phyloP scores from a whole-genome alignment of 1,140 invertebrate genomes.

The Bombus vancouverensis region DNA sequence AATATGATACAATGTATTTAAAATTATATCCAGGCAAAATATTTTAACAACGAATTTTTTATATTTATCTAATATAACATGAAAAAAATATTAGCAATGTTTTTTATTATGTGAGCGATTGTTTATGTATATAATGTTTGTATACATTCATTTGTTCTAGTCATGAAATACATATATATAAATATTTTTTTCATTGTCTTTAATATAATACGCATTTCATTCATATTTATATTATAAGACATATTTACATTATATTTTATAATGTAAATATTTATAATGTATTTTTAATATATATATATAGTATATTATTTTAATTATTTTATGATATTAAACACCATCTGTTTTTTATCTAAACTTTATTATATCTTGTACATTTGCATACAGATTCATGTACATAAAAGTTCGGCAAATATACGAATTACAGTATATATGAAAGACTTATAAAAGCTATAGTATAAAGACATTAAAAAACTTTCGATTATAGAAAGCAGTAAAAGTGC shows the following conservation, averaged over 20 bases:
- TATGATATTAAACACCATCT: not conserved
- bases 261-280: not conserved
- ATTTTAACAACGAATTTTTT: slow-evolving; percentile 35
- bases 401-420: slow-evolving; percentile 54
- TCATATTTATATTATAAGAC: not conserved
- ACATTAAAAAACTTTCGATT: slow-evolving; percentile 50
- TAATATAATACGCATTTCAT: not conserved
- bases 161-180: slow-evolving; percentile 1
- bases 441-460: slow-evolving; percentile 52
- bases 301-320: not conserved
- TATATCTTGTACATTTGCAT: slow-evolving; percentile 54
- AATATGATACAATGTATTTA: not conserved
- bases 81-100: not conserved
- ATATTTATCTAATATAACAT: not conserved
- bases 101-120: not conserved
- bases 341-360: slow-evolving; percentile 42
- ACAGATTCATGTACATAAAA: slow-evolving; percentile 54
- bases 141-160: slow-evolving; percentile 19
- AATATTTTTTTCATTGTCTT: not conserved
- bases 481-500: slow-evolving; percentile 38
- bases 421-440: slow-evolving; percentile 32
- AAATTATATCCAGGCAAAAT: not conserved
- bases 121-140: not conserved
- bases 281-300: slow-evolving; percentile 13
- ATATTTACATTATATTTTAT: not conserved